These are phyloP conservation scores for Orientallactaga sibirica DNA, from an alignment of 2,797 vertebrate genomes.

Conservation along the genomic window DNA sequence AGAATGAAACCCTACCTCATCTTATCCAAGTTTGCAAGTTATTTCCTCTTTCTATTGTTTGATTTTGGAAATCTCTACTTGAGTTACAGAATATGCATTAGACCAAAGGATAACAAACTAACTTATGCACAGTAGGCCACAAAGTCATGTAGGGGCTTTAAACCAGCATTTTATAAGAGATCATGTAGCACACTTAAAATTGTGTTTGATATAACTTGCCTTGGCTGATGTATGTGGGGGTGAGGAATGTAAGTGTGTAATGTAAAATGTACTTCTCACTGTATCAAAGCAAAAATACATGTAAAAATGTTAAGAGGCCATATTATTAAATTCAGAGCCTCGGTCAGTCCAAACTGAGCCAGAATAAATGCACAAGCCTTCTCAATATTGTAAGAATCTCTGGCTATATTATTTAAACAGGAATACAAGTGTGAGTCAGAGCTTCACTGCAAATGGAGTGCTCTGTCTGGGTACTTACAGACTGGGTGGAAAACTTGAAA, in stretches of 20 bases:
- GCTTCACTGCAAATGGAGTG: not conserved
- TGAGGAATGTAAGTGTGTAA: not conserved
- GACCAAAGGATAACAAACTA: constrained; percentile 12
- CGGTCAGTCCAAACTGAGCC: not conserved
- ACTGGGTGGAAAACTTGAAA: not conserved
- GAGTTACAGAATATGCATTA: constrained; percentile 6
- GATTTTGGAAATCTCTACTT: constrained; percentile 23
- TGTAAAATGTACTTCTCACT: constrained; percentile 13
- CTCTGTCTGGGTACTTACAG: not conserved
- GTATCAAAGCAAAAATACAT: not conserved
- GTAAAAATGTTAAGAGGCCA: not conserved
- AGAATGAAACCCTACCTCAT: no score
- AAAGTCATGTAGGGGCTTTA: constrained; percentile 15
- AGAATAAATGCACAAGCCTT: not conserved
- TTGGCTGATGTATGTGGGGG: not conserved
- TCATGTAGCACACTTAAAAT: not conserved
- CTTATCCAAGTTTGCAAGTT: not conserved
- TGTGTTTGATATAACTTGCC: not conserved
- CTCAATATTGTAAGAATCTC: not conserved
- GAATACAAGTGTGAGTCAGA: not conserved
- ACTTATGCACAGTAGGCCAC: not conserved
- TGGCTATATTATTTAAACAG: constrained; percentile 1
- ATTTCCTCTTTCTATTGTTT: constrained; percentile 16
- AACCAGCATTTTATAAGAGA: constrained; percentile 40
- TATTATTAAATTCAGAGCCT: constrained; percentile 8